phyloP scores from a whole-genome alignment of 37 sponge, comb jelly and placozoan genomes.

The Agelas oroides region DNA sequence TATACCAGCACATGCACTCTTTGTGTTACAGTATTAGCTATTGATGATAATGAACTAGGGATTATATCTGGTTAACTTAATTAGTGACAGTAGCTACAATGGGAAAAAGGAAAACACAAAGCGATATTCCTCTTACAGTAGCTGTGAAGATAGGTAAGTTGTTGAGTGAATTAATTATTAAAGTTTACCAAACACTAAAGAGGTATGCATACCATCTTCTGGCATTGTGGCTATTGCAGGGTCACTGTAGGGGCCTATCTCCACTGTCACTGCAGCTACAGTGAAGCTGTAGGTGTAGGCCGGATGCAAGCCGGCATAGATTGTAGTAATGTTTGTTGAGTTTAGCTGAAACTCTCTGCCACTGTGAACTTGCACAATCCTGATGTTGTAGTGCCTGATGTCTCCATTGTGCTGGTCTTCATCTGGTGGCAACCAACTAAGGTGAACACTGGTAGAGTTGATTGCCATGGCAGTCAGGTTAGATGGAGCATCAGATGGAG shows the following conservation, averaged over 20 bases:
- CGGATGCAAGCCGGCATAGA: neutral
- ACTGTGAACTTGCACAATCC: neutral
- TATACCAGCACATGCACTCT: too few species aligned
- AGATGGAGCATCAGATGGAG: conserved; percentile 26
- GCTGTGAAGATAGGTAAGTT: too few species aligned
- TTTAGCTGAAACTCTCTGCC: neutral
- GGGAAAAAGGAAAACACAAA: too few species aligned
- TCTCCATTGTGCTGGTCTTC: neutral
- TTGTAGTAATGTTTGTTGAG: neutral
- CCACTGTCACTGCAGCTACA: conserved; percentile 7
- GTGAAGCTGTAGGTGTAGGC: neutral
- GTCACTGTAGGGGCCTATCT: neutral
- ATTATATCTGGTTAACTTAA: too few species aligned
- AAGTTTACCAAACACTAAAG: neutral
- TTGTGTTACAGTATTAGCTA: too few species aligned
- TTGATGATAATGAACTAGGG: too few species aligned
- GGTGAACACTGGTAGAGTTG: neutral
- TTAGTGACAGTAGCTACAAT: too few species aligned
- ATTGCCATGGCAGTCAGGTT: neutral
- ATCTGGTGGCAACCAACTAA: neutral
- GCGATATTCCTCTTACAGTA: too few species aligned
- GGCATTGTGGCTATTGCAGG: neutral
- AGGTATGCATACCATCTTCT: neutral
- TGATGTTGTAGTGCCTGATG: neutral
- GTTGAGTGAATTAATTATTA: too few species aligned